These are phyloP conservation scores for Ophioderma brevispina DNA, from an alignment of 35 echinoderm and acorn worm genomes.

Conservation along the genomic window DNA sequence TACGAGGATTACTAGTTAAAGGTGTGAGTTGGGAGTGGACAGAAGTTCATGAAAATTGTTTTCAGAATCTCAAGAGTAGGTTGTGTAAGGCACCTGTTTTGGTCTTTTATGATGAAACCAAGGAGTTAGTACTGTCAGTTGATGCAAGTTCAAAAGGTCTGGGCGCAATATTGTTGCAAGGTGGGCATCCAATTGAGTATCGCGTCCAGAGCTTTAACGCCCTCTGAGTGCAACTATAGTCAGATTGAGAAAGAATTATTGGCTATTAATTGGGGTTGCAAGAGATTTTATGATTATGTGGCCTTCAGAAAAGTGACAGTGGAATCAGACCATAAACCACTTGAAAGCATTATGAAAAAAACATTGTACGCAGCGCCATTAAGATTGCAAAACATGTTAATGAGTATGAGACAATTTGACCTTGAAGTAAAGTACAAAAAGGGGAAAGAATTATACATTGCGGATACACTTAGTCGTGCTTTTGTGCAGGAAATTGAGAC, in stretches of 20 bases:
- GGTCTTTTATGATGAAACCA: neutral
- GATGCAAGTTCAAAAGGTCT: too few species aligned
- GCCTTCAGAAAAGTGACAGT: constrained; percentile 49
- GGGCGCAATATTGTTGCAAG: constrained; percentile 54
- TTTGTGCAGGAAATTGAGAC: constrained; percentile 38
- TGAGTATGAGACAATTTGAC: constrained; percentile 68
- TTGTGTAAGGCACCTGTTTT: neutral
- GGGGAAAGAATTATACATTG: constrained; percentile 51
- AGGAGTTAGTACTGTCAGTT: constrained; percentile 74
- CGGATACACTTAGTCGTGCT: constrained; percentile 58
- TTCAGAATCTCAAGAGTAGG: neutral
- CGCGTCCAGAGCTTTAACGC: constrained; percentile 64
- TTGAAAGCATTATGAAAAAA: constrained; percentile 58
- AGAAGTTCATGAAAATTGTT: neutral
- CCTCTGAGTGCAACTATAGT: constrained; percentile 50
- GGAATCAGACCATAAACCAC: constrained; percentile 71
- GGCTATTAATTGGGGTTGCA: constrained; percentile 60
- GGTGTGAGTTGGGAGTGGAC: neutral
- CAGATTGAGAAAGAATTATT: constrained; percentile 83
- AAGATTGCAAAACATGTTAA: constrained; percentile 74
- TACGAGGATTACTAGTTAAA: neutral
- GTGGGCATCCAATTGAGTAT: constrained; percentile 68
- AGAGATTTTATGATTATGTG: constrained; percentile 83
- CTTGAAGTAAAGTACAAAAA: too few species aligned
- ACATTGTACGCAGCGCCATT: constrained; percentile 56